These are phyloP conservation scores for Coenobita brevimanus DNA, from an alignment of 1,140 invertebrate genomes.

Conservation along the genomic window DNA sequence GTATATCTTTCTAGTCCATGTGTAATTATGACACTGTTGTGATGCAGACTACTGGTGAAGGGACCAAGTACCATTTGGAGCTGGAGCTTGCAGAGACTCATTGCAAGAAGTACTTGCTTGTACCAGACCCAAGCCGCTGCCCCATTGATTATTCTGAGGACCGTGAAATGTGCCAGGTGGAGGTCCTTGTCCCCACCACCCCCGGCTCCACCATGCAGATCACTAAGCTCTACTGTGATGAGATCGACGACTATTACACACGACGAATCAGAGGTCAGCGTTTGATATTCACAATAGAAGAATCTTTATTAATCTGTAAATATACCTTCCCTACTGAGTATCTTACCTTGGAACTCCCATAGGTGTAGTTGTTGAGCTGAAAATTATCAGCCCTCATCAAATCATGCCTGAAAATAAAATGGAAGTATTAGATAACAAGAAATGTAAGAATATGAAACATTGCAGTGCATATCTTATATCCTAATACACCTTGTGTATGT, in stretches of 20 bases:
- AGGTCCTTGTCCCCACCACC: constrained; percentile 33
- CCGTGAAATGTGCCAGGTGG: constrained; percentile 62
- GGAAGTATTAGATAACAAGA: too few species aligned
- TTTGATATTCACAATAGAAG: too few species aligned
- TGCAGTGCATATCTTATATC: too few species aligned
- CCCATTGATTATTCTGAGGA: constrained; percentile 62
- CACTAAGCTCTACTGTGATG: constrained; percentile 57
- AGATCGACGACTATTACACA: constrained; percentile 50
- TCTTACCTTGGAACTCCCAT: too few species aligned
- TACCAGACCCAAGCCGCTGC: constrained; percentile 55
- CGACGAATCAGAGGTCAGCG: constrained; percentile 38
- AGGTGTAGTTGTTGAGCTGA: too few species aligned
- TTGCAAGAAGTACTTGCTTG: constrained; percentile 65
- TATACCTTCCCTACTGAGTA: too few species aligned
- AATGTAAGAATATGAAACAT: too few species aligned
- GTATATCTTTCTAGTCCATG: too few species aligned
- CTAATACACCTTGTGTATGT: too few species aligned
- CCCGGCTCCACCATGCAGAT: constrained; percentile 10
- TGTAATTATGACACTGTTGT: not conserved
- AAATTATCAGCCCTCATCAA: too few species aligned
- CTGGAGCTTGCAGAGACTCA: constrained; percentile 62
- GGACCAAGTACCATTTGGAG: constrained; percentile 58
- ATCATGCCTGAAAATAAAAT: too few species aligned
- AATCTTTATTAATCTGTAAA: too few species aligned
- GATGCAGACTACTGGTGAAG: not conserved